A percentile compares a stretch with the other conserved stretches of the same genome.
Conservation (phyloP, 1,140 invertebrate species). For the Lordiphosa collinella region DNA sequence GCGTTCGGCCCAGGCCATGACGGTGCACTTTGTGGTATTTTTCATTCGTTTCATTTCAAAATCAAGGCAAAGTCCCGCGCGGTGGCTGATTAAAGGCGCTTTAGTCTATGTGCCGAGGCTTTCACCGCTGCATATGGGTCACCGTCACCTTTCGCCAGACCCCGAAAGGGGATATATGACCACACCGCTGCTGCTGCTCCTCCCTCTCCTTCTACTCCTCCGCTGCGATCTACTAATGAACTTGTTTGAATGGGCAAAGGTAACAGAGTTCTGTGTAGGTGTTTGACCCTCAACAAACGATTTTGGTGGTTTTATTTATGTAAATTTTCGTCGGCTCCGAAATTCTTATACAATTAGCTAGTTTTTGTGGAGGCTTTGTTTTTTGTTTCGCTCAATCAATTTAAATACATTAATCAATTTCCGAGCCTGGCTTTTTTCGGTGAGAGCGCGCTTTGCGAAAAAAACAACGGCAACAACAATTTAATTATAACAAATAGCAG, state of each 20-base stretch:
- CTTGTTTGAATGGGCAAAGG: conserved; percentile 46
- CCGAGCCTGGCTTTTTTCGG: conserved; percentile 32
- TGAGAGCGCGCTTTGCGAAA: conserved; percentile 14
- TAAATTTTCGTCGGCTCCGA: conserved; percentile 48
- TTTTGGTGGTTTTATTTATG: conserved; percentile 43
- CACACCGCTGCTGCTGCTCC: not conserved
- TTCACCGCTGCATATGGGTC: conserved; percentile 70
- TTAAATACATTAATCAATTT: conserved; percentile 73
- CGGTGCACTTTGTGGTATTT: conserved; percentile 53
- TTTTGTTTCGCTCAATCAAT: conserved; percentile 52
- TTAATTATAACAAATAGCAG: conserved; percentile 55
- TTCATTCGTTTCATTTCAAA: conserved; percentile 40
- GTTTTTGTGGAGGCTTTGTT: conserved; percentile 17
- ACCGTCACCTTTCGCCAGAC: conserved; percentile 61
- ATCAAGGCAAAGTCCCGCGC: conserved; percentile 55
- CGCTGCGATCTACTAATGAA: conserved; percentile 50
- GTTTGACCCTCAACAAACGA: conserved; percentile 56
- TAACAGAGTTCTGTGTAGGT: conserved; percentile 45
- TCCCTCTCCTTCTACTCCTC: no score
- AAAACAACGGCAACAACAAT: conserved; percentile 39
- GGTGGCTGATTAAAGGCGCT: conserved; percentile 50
- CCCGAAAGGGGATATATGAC: conserved; percentile 16
- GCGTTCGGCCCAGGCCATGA: conserved; percentile 57
- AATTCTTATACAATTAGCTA: conserved; percentile 61
- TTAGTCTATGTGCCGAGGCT: conserved; percentile 22